Evolutionary conservation across 2,113 vertebrate species (phyloP), one percentile per base, ranked within the genome.

Genomic region (Pterophyllum scalare): DNA sequence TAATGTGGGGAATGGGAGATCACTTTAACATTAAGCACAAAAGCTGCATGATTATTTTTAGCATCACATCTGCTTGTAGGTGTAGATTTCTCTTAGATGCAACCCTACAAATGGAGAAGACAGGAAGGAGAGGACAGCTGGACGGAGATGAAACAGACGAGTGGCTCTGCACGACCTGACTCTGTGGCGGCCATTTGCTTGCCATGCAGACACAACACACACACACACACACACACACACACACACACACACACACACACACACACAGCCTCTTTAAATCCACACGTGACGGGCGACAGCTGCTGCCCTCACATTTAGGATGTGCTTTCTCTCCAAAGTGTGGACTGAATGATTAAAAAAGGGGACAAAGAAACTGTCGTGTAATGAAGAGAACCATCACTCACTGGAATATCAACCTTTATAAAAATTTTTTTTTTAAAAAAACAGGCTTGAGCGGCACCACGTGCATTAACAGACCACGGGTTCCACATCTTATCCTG

Each of bases 61-160:
- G 28, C 6, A 2, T 28, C 2, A 17, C 17, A 38, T 56, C 43
- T 77, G 10, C 33, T 28, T 10, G 38, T 35, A 64, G 57, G 20
- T 84, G 49, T 26, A 24, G 40, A 57, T 56, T 82, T 77, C 31
- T 31, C 49, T 60, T 46, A 77, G 43, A 67, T 60, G 84, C 22
- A 11, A 12, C 56, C 49, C 65, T 15, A 54, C 75, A 91, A 89
- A 89, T 82, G 46, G 76, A 43, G 70, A 10, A 64, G 75, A 87
- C 82, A 86, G 85, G 88, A 89, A 87, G 59, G 59, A 89, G 35
- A 81, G 74, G 88, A 93, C 91, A 94, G 93, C 92, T 94, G 93
- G 91, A 81, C 11, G 3, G 74, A 90, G 78, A 94, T 80, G 77
- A 80, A 80, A 87, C 82, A 80, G 87, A 59, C 86, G 77, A 79